Conservation (phyloP, 2,113 vertebrate genomes). For the Paramormyrops kingsleyae region DNA sequence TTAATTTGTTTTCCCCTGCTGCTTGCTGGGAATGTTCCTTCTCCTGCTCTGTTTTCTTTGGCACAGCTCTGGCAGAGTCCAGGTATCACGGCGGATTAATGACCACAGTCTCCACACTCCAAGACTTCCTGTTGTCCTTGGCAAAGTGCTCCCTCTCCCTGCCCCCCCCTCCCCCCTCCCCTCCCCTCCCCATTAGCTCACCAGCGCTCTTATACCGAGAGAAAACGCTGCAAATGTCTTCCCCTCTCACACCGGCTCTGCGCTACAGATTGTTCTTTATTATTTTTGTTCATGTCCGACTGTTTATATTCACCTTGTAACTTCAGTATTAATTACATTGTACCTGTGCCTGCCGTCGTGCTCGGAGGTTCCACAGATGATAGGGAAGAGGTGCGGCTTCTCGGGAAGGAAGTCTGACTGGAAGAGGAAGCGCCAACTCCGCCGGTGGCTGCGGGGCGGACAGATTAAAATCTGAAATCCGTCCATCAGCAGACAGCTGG, state of each 20-base stretch:
- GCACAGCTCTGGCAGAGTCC: conserved; percentile 36
- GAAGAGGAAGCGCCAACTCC: not conserved
- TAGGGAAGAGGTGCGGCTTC: not conserved
- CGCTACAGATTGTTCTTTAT: not conserved
- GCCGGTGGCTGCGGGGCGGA: not conserved
- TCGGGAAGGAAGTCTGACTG: not conserved
- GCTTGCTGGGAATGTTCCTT: conserved; percentile 17
- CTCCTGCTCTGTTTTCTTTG: conserved; percentile 55
- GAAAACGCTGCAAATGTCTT: not conserved
- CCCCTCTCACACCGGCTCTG: not conserved
- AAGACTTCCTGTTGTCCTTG: conserved; percentile 56
- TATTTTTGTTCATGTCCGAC: not conserved
- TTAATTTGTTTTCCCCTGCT: conserved; percentile 36
- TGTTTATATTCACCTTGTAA: not conserved
- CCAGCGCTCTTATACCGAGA: not conserved
- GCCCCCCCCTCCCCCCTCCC: conserved; percentile 21
- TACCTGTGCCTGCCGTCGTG: not conserved
- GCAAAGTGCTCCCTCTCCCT: conserved; percentile 33
- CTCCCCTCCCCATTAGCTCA: conserved; percentile 40
- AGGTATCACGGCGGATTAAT: conserved; percentile 68
- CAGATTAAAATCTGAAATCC: conserved; percentile 6
- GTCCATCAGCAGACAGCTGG: conserved; percentile 12
- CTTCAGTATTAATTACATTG: not conserved
- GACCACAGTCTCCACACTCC: conserved; percentile 56
- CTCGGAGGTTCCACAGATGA: not conserved